Evolutionary conservation across 2,113 vertebrate genomes (phyloP), one percentile per base, ranked within the genome.

Genomic region (Psilopogon haemacephalus): DNA sequence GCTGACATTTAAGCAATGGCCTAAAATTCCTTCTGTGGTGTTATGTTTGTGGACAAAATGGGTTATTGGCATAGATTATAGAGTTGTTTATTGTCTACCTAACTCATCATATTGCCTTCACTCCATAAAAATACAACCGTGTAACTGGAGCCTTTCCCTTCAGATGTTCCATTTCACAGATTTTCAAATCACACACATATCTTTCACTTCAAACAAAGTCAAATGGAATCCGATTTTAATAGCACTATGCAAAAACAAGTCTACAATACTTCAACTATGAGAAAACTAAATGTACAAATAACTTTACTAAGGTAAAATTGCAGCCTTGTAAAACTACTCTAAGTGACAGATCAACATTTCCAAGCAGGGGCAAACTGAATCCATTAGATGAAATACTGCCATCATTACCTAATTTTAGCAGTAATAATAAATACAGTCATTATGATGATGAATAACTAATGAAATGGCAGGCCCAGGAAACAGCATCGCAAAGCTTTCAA

Each of bases 401-500:
- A 90, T 90, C 89, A 42, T 94, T 93, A 72, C 38, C 92, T 96
- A 93, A 94, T 96, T 96, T 96, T 94, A 96, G 94, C 74, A 95
- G 90, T 73, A 93, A 95, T 96, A 96, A 96, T 94, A 96, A 95
- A 96, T 94, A 95, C 77, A 84, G 84, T 94, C 94, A 93, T 96
- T 93, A 95, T 92, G 74, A 96, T 96, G 92, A 95, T 95, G 89
- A 96, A 95, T 94, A 96, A 90, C 94, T 94, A 95, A 96, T 89
- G 90, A 96, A 96, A 95, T 93, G 67, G 74, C 59, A 95, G 81
- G 59, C 94, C 55, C 81, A 90, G 95, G 90, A 96, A 96, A 90
- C 86, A 90, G 77, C 63, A 63, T 8, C 76, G 73, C 83, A 93
- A 95, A 88, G 90, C 81, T 96, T 93, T 94, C 94, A 87, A 96